These are phyloP conservation scores for Nomada fabriciana DNA, from an alignment of 2,888 invertebrate species.

Conservation along the genomic window DNA sequence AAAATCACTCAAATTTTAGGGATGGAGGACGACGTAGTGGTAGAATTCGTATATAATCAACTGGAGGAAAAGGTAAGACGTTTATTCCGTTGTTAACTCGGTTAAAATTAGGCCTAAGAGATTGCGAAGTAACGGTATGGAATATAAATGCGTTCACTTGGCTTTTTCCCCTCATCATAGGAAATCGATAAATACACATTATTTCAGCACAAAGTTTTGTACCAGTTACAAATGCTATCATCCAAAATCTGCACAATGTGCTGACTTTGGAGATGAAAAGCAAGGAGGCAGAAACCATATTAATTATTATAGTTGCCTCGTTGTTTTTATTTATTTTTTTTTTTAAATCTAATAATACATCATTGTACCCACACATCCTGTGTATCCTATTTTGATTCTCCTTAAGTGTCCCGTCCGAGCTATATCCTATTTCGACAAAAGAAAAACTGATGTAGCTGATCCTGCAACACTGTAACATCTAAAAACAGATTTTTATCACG, in stretches of 20 bases:
- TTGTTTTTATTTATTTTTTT: slow-evolving; percentile 58
- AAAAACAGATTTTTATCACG: slow-evolving; percentile 79
- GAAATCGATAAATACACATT: slow-evolving; percentile 80
- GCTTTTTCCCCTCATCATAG: slow-evolving; percentile 85
- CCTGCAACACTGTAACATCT: slow-evolving; percentile 66
- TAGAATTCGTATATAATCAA: slow-evolving; percentile 99
- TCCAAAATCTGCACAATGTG: slow-evolving; percentile 69
- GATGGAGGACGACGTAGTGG: slow-evolving; percentile 99
- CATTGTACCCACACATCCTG: slow-evolving; percentile 56
- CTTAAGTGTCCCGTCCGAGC: slow-evolving; percentile 59
- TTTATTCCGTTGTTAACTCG: slow-evolving; percentile 43
- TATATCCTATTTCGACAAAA: slow-evolving; percentile 64
- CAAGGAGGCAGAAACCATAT: slow-evolving; percentile 68
- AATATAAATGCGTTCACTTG: slow-evolving; percentile 80
- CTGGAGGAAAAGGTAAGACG: slow-evolving; percentile 94
- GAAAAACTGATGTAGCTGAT: slow-evolving; percentile 73
- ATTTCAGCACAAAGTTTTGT: slow-evolving; percentile 80
- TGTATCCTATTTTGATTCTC: slow-evolving; percentile 47
- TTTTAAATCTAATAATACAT: slow-evolving; percentile 53
- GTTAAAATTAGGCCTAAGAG: slow-evolving; percentile 52
- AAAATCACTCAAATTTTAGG: slow-evolving; percentile 98
- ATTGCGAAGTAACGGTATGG: slow-evolving; percentile 53
- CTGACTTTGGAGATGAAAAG: slow-evolving; percentile 71
- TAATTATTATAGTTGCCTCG: slow-evolving; percentile 57
- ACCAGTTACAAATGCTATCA: slow-evolving; percentile 62